A percentile compares a stretch with the other conserved stretches of the same genome.
Conservation (phyloP, 2,888 invertebrate genomes). For the Buathra laborator region DNA sequence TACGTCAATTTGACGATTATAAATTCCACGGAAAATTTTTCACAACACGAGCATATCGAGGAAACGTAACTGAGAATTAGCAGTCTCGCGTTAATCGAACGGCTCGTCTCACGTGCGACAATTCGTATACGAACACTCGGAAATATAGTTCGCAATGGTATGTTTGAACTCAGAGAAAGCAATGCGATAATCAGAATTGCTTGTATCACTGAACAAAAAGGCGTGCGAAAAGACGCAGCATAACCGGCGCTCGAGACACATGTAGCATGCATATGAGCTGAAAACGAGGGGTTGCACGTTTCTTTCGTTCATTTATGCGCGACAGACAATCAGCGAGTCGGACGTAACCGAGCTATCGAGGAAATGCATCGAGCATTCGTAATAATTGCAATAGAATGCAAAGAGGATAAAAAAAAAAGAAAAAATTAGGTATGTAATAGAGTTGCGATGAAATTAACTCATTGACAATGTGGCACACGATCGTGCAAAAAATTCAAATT, state of each 20-base stretch:
- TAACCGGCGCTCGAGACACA: constrained; percentile 10
- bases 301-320: constrained; percentile 42
- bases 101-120: not conserved
- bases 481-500: constrained; percentile 22
- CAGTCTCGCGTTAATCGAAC: no score
- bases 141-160: not conserved
- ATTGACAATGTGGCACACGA: constrained; percentile 25
- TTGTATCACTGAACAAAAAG: constrained; percentile 45
- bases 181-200: constrained; percentile 70
- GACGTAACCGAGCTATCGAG: constrained; percentile 45
- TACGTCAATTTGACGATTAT: no score
- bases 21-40: no score
- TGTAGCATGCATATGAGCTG: constrained; percentile 39
- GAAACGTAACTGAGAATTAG: no score
- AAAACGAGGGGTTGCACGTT: constrained; percentile 1
- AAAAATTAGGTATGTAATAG: constrained; percentile 14
- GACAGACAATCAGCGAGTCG: constrained; percentile 48
- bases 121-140: not conserved
- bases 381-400: constrained; percentile 15
- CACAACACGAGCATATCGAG: no score
- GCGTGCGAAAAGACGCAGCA: not conserved
- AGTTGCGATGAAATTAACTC: constrained; percentile 49
- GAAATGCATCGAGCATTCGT: constrained; percentile 22
- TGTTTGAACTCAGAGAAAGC: constrained; percentile 59
- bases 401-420: not conserved